Evolutionary conservation across 2,113 vertebrate genomes (phyloP), one percentile per base, ranked within the genome.

Genomic region (Clinocottus analis): DNA sequence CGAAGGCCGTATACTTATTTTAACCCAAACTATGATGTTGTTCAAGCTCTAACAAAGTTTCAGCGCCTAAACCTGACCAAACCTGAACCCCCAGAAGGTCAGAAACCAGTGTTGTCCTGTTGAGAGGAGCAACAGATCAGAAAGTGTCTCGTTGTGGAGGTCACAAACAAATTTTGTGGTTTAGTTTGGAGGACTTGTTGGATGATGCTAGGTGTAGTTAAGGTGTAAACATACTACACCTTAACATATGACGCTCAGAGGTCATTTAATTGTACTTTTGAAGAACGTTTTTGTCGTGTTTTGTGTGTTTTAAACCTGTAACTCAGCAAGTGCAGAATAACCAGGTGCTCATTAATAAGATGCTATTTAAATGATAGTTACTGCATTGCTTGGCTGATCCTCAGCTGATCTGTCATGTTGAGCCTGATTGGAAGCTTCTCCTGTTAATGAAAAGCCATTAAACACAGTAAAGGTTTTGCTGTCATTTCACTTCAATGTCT

Each of bases 291-390:
- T 47, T 47, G 43, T 5, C 16, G 35, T 63, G 14, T 59, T 29
- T 23, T 49, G 3, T 47, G 53, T 43, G 23, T 47, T 56, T 19
- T 37, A 11, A 51, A 51, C 45, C 25, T 69, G 16, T 47, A 17
- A 67, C 33, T 58, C 64, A 29, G 9, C 17, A 19, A 23, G 5
- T 55, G n/a, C 27, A 37, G 16, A 19, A 41, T 27, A 41, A 55
- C n/a, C n/a, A 39, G 3, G 62, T n/a, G 35, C 60, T 1, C 21
- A 59, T 64, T 55, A 9, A 3, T 53, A 21, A 23, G 21, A 73
- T 41, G 1, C n/a, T 66, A 62, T 59, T 75, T 59, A 23, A 9
- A 31, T 41, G 7, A 8, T 56, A 66, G 77, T 81, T 81, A 91
- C 87, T 85, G 19, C 7, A 51, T 33, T 16, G 9, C 7, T 71